Evolutionary conservation across 2,888 invertebrate species (phyloP), one percentile per base, ranked within the genome.

Genomic region (Heliothis peltigera): DNA sequence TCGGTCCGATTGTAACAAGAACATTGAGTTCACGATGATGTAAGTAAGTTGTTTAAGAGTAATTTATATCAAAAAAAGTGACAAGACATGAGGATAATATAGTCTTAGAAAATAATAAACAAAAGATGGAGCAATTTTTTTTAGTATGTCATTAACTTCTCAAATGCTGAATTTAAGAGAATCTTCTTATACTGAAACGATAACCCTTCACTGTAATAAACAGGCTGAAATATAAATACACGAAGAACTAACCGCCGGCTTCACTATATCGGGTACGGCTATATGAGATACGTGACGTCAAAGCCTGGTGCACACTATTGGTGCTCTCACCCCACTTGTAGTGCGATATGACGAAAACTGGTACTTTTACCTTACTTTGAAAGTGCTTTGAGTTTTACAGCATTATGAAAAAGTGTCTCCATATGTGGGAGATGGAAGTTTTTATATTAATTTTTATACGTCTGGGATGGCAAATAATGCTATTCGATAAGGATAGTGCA

Each of bases 271-370:
- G 80, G 67, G 66, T 68, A 79, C 79, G 70, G 77, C 70, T 64
- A 68, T 82, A 81, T 82, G 81, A 84, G 76, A 79, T 82, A 86
- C 81, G 82, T 82, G 85, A 83, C 79, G 75, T 80, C 83, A 81
- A 72, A 84, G 77, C 66, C 21, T 67, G 43, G 32, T 47, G 60
- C 57, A 72, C 57, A 69, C 70, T 77, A 74, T 80, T 80, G 79
- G 75, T 68, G 59, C 75, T 80, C 60, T 39, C 59, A 74, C 65
- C 61, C 70, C 48, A 67, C 64, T 75, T 63, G 74, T 64, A 70
- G 62, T 42, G 47, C 47, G 44, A 79, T 78, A 80, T 77, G 65
- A 77, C 55, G 61, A 48, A 48, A 25, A 67, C 64, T 61, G 51
- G 35, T 35, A 56, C 58, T 63, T 59, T 58, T 60, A 64, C 72